phyloP scores from a whole-genome alignment of 2,888 invertebrate species.

The Nomada fabriciana region DNA sequence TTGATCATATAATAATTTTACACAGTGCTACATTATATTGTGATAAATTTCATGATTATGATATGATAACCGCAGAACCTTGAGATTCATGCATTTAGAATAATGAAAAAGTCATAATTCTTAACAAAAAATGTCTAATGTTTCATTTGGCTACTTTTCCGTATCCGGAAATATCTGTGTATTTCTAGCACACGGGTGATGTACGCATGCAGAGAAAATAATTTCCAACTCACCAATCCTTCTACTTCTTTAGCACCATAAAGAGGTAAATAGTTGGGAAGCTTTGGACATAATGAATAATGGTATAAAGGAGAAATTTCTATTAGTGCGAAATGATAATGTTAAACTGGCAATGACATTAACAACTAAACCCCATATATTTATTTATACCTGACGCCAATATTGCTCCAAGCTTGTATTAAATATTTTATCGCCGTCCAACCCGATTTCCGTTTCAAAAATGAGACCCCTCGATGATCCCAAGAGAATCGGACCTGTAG shows the following conservation, averaged over 20 bases:
- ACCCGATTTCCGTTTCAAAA: slow-evolving; percentile 94
- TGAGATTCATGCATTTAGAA: slow-evolving; percentile 12
- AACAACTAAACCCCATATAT: slow-evolving; percentile 4
- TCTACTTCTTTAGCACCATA: slow-evolving; percentile 91
- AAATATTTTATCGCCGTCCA: slow-evolving; percentile 93
- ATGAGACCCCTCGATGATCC: slow-evolving; percentile 96
- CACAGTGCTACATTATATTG: slow-evolving; percentile 10
- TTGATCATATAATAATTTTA: background rate
- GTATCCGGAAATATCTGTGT: slow-evolving; percentile 12
- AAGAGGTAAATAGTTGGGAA: slow-evolving; percentile 90
- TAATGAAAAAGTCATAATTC: background rate
- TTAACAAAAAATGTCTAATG: background rate
- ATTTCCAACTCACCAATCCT: slow-evolving; percentile 88
- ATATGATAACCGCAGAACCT: slow-evolving; percentile 8
- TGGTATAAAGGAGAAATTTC: slow-evolving; percentile 64
- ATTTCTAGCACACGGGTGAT: slow-evolving; percentile 24
- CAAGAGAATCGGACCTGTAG: slow-evolving; percentile 93
- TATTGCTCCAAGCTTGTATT: slow-evolving; percentile 91
- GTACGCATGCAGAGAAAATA: slow-evolving; percentile 41
- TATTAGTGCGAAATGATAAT: slow-evolving; percentile 45
- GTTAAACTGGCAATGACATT: slow-evolving; percentile 39
- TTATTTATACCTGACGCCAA: slow-evolving; percentile 91
- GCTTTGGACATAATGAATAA: slow-evolving; percentile 85
- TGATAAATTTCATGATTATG: slow-evolving; percentile 8
- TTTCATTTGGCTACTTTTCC: background rate